Percentiles rank a stretch among this genome's conserved stretches.
Evolutionary conservation across 2,888 invertebrate genomes (phyloP).

Genomic region (Helobdella robusta): DNA sequence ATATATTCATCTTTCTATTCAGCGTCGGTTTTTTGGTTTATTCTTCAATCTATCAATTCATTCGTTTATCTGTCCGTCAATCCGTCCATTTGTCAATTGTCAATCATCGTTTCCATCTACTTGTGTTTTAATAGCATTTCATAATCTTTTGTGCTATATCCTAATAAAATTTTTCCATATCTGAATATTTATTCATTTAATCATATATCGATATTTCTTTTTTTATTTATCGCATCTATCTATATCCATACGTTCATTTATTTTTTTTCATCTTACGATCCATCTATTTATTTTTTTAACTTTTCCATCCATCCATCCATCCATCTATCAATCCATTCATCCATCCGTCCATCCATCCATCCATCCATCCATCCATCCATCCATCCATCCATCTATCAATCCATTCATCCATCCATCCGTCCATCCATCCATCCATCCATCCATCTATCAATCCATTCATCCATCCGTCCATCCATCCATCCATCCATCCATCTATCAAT

Average conservation of each 20-base stretch:
- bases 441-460: background rate
- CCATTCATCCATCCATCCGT: background rate
- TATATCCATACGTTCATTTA: background rate
- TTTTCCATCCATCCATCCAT: background rate
- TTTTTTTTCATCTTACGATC: background rate
- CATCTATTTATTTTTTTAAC: background rate
- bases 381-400: background rate
- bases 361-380: no score
- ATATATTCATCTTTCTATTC: no score
- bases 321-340: background rate
- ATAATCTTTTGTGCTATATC: no score
- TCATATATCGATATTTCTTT: background rate
- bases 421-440: background rate
- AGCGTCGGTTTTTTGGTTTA: no score
- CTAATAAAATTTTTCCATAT: no score
- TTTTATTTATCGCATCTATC: background rate
- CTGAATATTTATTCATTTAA: background rate
- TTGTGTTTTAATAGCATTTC: no score
- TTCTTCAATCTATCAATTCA: no score
- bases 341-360: background rate
- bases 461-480: background rate
- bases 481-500: background rate
- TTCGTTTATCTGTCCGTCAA: no score
- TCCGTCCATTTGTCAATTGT: no score
- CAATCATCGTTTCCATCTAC: no score